Conservation (phyloP, 2,113 vertebrate genomes). For the Platichthys flesus region DNA sequence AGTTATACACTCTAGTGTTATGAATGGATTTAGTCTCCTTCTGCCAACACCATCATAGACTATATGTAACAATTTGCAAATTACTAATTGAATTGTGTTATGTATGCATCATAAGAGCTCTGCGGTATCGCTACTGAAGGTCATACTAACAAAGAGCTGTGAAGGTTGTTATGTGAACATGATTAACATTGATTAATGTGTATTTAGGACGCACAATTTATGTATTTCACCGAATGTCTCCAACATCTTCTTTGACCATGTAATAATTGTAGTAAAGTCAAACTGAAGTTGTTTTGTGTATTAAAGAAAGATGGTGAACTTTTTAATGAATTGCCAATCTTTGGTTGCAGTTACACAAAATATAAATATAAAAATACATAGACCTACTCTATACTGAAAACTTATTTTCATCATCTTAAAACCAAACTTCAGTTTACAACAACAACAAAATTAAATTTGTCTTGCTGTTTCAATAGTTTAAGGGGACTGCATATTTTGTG, state of each 20-base stretch:
- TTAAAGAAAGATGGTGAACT: too few species aligned
- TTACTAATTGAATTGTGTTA: not conserved
- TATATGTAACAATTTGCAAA: constrained; percentile 9
- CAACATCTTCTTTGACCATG: not conserved
- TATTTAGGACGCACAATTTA: not conserved
- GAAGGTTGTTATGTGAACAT: not conserved
- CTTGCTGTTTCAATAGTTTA: not conserved
- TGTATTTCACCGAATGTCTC: not conserved
- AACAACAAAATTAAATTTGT: not conserved
- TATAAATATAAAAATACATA: not conserved
- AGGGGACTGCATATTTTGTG: not conserved
- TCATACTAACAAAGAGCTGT: not conserved
- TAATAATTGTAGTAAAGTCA: not conserved
- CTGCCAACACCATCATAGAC: not conserved
- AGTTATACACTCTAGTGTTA: constrained; percentile 3
- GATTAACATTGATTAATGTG: not conserved
- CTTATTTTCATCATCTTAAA: not conserved
- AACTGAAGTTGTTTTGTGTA: not conserved
- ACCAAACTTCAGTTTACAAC: not conserved
- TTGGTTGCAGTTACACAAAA: not conserved
- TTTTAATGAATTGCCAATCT: not conserved
- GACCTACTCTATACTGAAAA: too few species aligned
- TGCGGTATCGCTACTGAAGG: not conserved
- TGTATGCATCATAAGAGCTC: constrained; percentile 9
- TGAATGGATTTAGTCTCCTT: constrained; percentile 29